phyloP scores from a whole-genome alignment of 2,113 vertebrate genomes.

The Platanista minor region DNA sequence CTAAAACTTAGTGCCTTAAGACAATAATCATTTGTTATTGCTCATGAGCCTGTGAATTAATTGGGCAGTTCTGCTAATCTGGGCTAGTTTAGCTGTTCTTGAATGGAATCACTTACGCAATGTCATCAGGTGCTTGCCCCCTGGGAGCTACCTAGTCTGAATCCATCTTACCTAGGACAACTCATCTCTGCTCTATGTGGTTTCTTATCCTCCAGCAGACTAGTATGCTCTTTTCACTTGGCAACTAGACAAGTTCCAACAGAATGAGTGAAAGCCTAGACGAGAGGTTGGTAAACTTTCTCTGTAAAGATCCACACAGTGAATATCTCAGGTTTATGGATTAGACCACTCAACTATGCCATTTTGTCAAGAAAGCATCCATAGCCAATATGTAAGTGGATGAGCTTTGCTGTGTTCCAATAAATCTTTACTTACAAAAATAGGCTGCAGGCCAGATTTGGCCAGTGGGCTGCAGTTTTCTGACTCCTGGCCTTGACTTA shows the following conservation, averaged over 20 bases:
- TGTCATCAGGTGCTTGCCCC: no score
- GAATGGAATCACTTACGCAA: not conserved
- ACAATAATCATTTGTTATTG: not conserved
- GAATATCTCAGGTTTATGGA: not conserved
- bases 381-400: not conserved
- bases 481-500: not conserved
- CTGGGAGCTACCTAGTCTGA: not conserved
- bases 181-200: not conserved
- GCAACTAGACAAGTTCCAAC: not conserved
- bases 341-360: not conserved
- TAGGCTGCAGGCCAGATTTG: not conserved
- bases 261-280: not conserved
- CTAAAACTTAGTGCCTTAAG: not conserved
- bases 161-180: not conserved
- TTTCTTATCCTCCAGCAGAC: not conserved
- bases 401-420: not conserved
- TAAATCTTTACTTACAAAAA: slow-evolving; percentile 29
- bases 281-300: not conserved
- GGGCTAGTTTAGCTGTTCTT: not conserved
- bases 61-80: not conserved
- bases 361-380: not conserved
- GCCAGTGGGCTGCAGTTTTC: not conserved
- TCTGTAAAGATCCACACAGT: not conserved
- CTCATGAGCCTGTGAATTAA: not conserved
- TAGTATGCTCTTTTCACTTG: not conserved